Percentiles rank a stretch among this genome's conserved stretches.
These are phyloP conservation scores for Petrosia ficiformis DNA, from an alignment of 37 sponge, comb jelly and placozoan genomes.

Conservation along the genomic window DNA sequence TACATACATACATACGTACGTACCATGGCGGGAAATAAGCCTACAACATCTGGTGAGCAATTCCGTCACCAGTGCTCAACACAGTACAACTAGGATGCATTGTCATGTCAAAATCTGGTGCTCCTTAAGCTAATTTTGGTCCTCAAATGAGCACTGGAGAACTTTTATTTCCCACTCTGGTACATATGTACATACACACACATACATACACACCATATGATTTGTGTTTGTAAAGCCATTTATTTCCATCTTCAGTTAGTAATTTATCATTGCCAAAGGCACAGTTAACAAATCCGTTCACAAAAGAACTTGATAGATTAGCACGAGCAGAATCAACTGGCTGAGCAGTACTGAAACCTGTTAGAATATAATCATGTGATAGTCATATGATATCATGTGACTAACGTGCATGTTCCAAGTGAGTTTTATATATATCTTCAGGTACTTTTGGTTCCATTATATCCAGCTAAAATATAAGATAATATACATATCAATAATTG, in stretches of 20 bases:
- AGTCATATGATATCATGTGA: slow-evolving; percentile 1
- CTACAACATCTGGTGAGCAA: too few relatives aligned
- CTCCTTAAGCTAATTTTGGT: too few relatives aligned
- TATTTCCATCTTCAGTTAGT: slow-evolving; percentile 80
- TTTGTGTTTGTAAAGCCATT: slow-evolving; percentile 98
- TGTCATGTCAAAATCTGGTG: too few relatives aligned
- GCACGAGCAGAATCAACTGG: slow-evolving; percentile 88
- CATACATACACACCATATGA: slow-evolving; percentile 24
- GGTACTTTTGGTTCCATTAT: slow-evolving; percentile 99
- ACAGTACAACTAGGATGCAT: too few relatives aligned
- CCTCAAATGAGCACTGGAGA: too few relatives aligned
- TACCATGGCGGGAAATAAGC: too few relatives aligned
- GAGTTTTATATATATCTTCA: slow-evolving; percentile 97
- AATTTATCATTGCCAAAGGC: slow-evolving; percentile 94
- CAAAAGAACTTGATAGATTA: slow-evolving; percentile 93
- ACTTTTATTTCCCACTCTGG: too few relatives aligned
- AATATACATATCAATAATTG: background rate
- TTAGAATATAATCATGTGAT: background rate
- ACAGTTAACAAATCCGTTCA: slow-evolving; percentile 97
- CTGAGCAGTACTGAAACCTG: slow-evolving; percentile 55
- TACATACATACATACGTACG: too few relatives aligned
- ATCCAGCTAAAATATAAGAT: slow-evolving; percentile 69
- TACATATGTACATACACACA: background rate
- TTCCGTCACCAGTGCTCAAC: too few relatives aligned
- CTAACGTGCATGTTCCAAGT: slow-evolving; percentile 81